A percentile compares a stretch with the other conserved stretches of the same genome.
Evolutionary conservation across 1,140 invertebrate species (phyloP).

Genomic region (Diplogasteroides magnus): DNA sequence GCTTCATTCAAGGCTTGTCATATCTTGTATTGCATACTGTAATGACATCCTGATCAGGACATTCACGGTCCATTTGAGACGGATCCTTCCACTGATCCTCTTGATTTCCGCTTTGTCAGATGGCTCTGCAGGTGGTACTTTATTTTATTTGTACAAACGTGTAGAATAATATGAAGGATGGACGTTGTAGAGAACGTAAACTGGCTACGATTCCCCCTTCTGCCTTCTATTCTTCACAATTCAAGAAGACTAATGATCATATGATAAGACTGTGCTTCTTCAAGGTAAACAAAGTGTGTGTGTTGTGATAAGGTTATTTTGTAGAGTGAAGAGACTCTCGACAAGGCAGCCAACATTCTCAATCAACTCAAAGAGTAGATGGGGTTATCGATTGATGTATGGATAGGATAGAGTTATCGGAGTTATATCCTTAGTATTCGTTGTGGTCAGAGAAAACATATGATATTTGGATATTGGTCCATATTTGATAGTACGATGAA

Average conservation of each 20-base stretch:
- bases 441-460: too few relatives aligned
- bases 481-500: too few relatives aligned
- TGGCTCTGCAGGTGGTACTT: slow-evolving; percentile 87
- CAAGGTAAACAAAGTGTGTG: slow-evolving; percentile 66
- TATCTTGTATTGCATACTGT: slow-evolving; percentile 60
- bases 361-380: too few relatives aligned
- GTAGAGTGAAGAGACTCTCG: slow-evolving; percentile 52
- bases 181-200: too few relatives aligned
- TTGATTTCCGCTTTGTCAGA: slow-evolving; percentile 86
- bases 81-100: slow-evolving; percentile 56
- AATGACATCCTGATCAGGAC: slow-evolving; percentile 56
- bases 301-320: slow-evolving; percentile 33
- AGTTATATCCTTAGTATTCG: too few relatives aligned
- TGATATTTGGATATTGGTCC: too few relatives aligned
- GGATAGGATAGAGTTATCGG: too few relatives aligned
- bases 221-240: slow-evolving; percentile 78
- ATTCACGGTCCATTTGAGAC: neutral
- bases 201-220: slow-evolving; percentile 86
- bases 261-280: slow-evolving; percentile 85
- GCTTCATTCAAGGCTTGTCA: slow-evolving; percentile 80
- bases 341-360: too few relatives aligned
- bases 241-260: slow-evolving; percentile 68
- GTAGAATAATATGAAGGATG: too few relatives aligned
- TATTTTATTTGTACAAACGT: too few relatives aligned
- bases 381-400: too few relatives aligned